Evolutionary conservation across 2,888 invertebrate species (phyloP), one percentile per base, ranked within the genome.

Genomic region (Morinoia aosen): DNA sequence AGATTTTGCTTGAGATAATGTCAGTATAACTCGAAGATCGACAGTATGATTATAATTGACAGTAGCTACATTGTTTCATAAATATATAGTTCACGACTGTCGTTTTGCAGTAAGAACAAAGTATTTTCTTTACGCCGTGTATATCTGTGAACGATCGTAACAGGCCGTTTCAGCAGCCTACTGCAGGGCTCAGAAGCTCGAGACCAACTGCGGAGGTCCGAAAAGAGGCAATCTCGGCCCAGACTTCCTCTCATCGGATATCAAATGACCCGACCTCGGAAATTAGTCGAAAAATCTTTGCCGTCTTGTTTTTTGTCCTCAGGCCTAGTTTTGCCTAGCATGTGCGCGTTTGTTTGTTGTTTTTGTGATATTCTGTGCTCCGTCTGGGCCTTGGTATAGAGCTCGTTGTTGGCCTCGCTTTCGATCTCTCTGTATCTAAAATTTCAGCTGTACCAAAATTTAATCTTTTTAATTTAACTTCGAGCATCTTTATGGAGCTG

Each of bases 191-290:
- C 76, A 76, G 76, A 76, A 19, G 90, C 90, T 90, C 90, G 33
- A 39, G 39, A 48, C 90, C 39, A 90, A 90, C 19, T 48, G 40
- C 90, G 40, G 90, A 48, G 90, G 76, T 76, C 76, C 12, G n/a
- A 93, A 91, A 93, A 93, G 57, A 56, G 93, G 93, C 93, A 93
- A 93, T 93, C 93, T 93, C 57, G 57, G 57, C 48, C 10, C 57
- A 33, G 56, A 48, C 93, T 93, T 93, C 93, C 93, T 57, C 57
- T 57, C 57, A 93, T 93, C 93, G 93, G 93, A 93, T 58, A 93
- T 93, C 93, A 93, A 93, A 93, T 93, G 93, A 93, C 93, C n/a
- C 58, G 93, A 93, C 93, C 93, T 93, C 93, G 93, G 93, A 93
- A 93, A 93, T 93, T 93, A 93, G 93, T 33, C 93, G 56, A 57